phyloP scores from a whole-genome alignment of 2,797 vertebrate genomes.

The Rhinoraja longicauda region DNA sequence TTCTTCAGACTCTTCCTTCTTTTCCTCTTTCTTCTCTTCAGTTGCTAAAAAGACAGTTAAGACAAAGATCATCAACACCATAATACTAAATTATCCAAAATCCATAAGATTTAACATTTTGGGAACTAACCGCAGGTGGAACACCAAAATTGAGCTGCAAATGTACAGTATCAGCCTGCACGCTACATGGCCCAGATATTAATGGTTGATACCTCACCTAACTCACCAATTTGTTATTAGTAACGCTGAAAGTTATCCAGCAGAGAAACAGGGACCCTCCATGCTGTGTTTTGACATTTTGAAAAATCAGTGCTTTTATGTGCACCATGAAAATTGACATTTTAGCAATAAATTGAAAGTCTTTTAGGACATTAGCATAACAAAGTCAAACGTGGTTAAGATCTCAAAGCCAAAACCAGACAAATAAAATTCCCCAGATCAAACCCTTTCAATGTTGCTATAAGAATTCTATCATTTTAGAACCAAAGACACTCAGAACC shows the following conservation, averaged over 20 bases:
- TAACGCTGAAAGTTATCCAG: too few species aligned
- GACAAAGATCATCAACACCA: background rate
- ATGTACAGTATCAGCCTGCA: background rate
- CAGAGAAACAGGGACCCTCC: too few species aligned
- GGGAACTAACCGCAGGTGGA: background rate
- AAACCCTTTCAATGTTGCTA: background rate
- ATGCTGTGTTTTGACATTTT: too few species aligned
- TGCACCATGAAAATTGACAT: too few species aligned
- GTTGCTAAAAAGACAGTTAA: background rate
- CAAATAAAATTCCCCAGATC: background rate
- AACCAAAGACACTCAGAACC: background rate
- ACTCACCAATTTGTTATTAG: background rate
- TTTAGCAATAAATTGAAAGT: too few species aligned
- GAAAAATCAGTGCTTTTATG: too few species aligned
- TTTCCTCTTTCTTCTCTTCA: constrained; percentile 35
- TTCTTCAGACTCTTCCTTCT: constrained; percentile 35
- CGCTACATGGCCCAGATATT: background rate
- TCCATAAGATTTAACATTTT: background rate
- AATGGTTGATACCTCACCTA: background rate
- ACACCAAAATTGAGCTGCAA: too few species aligned
- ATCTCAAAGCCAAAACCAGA: background rate
- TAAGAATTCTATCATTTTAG: background rate
- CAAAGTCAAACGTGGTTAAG: background rate
- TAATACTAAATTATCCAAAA: background rate
- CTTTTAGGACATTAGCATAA: background rate